Evolutionary conservation across 2,113 vertebrate genomes (phyloP).

Genomic region (Melospiza georgiana): DNA sequence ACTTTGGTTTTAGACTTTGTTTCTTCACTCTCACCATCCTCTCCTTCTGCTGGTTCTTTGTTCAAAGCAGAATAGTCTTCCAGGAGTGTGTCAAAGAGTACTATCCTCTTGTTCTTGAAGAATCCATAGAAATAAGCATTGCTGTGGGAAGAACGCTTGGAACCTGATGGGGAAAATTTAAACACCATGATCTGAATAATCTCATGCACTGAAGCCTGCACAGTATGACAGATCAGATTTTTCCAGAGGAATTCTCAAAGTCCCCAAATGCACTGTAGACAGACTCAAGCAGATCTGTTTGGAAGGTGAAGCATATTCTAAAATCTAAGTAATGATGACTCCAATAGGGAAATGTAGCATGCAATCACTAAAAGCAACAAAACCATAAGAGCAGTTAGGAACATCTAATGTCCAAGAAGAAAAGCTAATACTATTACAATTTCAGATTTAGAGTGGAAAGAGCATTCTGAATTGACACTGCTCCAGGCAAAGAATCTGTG

Average conservation of each 20-base stretch:
- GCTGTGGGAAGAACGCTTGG: conserved; percentile 97
- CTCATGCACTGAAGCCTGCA: not conserved
- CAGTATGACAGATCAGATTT: not conserved
- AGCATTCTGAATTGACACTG: not conserved
- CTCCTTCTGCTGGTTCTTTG: conserved; percentile 78
- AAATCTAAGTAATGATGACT: not conserved
- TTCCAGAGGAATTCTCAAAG: not conserved
- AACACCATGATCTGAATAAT: not conserved
- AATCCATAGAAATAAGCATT: conserved; percentile 99
- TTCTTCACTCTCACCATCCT: conserved; percentile 75
- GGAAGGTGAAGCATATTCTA: not conserved
- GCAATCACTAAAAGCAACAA: not conserved
- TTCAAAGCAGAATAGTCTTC: conserved; percentile 94
- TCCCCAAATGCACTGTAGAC: not conserved
- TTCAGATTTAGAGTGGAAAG: not conserved
- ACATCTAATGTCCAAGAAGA: not conserved
- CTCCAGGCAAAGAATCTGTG: not conserved
- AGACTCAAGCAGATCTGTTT: not conserved
- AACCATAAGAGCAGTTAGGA: not conserved
- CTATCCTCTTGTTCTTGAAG: conserved; percentile 98
- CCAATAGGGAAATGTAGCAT: not conserved
- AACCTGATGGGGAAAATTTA: conserved; percentile 77
- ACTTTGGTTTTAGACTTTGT: conserved; percentile 82
- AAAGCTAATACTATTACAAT: not conserved
- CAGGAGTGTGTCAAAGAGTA: conserved; percentile 95